Evolutionary conservation across 2,113 vertebrate species (phyloP).

Genomic region (Oenanthe melanoleuca): DNA sequence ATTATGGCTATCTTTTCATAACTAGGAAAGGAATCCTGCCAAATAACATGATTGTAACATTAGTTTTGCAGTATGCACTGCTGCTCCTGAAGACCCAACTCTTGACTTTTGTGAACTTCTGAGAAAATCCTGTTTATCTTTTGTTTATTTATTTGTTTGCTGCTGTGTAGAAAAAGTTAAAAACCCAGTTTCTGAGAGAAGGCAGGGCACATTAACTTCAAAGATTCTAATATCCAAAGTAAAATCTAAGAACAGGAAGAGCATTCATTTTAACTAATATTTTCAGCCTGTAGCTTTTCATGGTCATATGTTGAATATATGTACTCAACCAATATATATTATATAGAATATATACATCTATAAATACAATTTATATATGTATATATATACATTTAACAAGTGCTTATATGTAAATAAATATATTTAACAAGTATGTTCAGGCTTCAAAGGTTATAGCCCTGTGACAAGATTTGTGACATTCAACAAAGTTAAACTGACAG

Average conservation of each 20-base stretch:
- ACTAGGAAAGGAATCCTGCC: not conserved
- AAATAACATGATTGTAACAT: slow-evolving; percentile 15
- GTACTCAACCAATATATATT: not conserved
- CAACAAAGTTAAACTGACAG: not conserved
- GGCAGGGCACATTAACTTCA: not conserved
- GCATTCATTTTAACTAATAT: not conserved
- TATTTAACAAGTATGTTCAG: not conserved
- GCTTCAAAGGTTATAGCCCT: not conserved
- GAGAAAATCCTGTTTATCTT: not conserved
- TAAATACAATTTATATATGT: not conserved
- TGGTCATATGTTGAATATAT: not conserved
- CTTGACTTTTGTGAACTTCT: not conserved
- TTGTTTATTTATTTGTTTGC: not conserved
- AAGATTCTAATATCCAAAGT: not conserved
- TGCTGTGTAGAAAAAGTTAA: not conserved
- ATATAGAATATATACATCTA: not conserved
- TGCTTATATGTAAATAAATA: not conserved
- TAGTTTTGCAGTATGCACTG: not conserved
- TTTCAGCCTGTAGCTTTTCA: not conserved
- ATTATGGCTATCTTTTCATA: slow-evolving; percentile 34
- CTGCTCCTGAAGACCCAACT: not conserved
- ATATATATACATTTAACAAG: not conserved
- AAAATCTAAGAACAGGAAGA: not conserved
- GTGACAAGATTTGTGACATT: not conserved
- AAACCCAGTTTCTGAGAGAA: not conserved